Percentiles rank a stretch among this genome's conserved stretches.
Evolutionary conservation across 2,113 vertebrate genomes (phyloP).

Genomic region (Halcyon senegalensis): DNA sequence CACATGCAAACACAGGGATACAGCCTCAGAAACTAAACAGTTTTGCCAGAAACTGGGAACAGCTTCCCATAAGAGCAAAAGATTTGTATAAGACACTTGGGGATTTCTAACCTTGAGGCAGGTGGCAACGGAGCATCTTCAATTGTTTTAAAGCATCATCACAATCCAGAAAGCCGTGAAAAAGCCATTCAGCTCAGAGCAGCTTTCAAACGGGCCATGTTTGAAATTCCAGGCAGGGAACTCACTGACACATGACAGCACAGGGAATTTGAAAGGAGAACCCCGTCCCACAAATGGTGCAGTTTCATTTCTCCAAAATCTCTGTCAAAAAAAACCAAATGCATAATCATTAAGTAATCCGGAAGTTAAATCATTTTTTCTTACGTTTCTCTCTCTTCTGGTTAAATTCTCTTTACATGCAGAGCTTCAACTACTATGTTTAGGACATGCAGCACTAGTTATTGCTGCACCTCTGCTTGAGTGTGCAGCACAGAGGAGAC

Average conservation of each 20-base stretch:
- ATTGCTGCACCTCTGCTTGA: not conserved
- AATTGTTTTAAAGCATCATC: not conserved
- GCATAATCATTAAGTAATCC: not conserved
- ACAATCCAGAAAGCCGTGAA: not conserved
- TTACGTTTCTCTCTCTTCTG: not conserved
- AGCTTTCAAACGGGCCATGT: not conserved
- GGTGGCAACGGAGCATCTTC: not conserved
- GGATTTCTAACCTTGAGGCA: not conserved
- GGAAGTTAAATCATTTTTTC: not conserved
- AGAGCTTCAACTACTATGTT: not conserved
- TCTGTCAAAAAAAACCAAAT: not conserved
- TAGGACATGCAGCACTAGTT: not conserved
- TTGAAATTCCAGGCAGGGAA: not conserved
- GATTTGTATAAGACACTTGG: not conserved
- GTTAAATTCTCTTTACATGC: not conserved
- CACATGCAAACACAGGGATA: not conserved
- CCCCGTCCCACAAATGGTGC: not conserved
- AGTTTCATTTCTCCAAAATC: slow-evolving; percentile 26
- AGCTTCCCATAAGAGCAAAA: not conserved
- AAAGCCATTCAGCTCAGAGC: not conserved
- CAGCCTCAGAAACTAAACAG: not conserved
- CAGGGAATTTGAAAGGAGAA: not conserved
- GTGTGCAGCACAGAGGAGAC: not conserved
- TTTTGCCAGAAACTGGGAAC: not conserved
- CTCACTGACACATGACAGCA: rapidly evolving